Conservation (phyloP, 2,888 invertebrate species). For the Anagyrus pseudococci region DNA sequence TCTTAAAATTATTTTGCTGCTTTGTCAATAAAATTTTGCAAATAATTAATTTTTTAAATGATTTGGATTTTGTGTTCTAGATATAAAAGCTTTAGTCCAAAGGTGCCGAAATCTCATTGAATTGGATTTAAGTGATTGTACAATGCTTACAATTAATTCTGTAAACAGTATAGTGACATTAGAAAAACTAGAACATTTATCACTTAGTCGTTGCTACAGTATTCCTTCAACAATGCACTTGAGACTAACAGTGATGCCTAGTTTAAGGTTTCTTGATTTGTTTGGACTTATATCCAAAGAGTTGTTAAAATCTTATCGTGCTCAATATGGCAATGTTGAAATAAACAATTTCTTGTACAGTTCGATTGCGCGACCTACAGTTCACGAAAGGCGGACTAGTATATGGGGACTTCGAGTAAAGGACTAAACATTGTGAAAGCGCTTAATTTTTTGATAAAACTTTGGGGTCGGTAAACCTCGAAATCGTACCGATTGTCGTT, state of each 20-base stretch:
- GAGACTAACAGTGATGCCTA: conserved; percentile 68
- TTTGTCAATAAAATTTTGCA: neutral
- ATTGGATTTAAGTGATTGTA: conserved; percentile 89
- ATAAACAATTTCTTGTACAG: conserved; percentile 82
- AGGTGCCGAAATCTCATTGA: conserved; percentile 79
- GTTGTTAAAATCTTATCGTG: conserved; percentile 61
- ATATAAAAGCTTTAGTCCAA: conserved; percentile 69
- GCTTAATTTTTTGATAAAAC: conserved; percentile 4
- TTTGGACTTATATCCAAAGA: conserved; percentile 78
- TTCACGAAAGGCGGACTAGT: conserved; percentile 84
- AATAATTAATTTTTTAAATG: conserved; percentile 6
- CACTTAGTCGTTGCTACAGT: conserved; percentile 82
- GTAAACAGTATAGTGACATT: conserved; percentile 68
- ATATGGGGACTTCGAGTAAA: conserved; percentile 88
- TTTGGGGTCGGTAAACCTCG: conserved; percentile 18
- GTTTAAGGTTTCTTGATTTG: conserved; percentile 78
- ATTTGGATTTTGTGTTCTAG: conserved; percentile 63
- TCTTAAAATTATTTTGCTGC: conserved; percentile 9
- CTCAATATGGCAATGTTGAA: conserved; percentile 67
- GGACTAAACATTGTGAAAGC: conserved; percentile 65
- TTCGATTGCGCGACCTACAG: conserved; percentile 88
- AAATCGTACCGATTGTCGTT: conserved; percentile 31
- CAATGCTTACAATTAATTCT: conserved; percentile 70
- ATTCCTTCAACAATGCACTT: conserved; percentile 74
- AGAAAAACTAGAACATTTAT: conserved; percentile 75